Evolutionary conservation across 2,113 vertebrate genomes (phyloP).

Genomic region (Pogonocichla stellata): DNA sequence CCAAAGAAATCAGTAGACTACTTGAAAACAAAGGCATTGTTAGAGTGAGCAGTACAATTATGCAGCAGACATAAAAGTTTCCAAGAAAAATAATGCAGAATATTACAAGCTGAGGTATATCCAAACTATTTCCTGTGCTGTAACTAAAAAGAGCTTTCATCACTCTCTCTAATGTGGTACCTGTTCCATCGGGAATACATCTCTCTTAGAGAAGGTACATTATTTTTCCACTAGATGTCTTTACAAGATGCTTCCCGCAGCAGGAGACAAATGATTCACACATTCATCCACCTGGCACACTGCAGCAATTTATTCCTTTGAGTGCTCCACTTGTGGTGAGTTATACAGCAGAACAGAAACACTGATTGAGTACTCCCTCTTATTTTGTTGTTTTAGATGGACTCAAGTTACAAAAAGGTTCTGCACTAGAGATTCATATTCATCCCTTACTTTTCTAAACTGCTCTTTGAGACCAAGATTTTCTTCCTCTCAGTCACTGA

Average conservation of each 20-base stretch:
- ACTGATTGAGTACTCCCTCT: not conserved
- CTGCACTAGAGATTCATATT: constrained; percentile 70
- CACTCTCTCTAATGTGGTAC: not conserved
- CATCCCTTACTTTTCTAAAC: constrained; percentile 64
- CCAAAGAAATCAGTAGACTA: not conserved
- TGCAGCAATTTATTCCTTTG: not conserved
- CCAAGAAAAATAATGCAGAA: not conserved
- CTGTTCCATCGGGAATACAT: not conserved
- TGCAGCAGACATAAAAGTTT: not conserved
- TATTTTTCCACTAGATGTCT: constrained; percentile 3
- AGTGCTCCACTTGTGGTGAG: not conserved
- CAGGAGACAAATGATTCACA: constrained; percentile 39
- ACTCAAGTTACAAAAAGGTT: constrained; percentile 73
- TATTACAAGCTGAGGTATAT: not conserved
- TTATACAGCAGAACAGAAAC: not conserved
- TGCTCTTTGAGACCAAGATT: constrained; percentile 54
- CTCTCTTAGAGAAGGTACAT: not conserved
- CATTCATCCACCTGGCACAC: constrained; percentile 2
- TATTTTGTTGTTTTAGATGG: constrained; percentile 71
- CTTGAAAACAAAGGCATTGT: not conserved
- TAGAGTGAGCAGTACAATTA: not conserved
- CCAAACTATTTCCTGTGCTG: not conserved
- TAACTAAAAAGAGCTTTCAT: not conserved
- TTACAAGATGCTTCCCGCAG: constrained; percentile 27
- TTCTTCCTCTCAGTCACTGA: constrained; percentile 71